Base-by-base conservation (phyloP, 1,140 invertebrate species). In the Teleopsis dalmanni region DNA sequence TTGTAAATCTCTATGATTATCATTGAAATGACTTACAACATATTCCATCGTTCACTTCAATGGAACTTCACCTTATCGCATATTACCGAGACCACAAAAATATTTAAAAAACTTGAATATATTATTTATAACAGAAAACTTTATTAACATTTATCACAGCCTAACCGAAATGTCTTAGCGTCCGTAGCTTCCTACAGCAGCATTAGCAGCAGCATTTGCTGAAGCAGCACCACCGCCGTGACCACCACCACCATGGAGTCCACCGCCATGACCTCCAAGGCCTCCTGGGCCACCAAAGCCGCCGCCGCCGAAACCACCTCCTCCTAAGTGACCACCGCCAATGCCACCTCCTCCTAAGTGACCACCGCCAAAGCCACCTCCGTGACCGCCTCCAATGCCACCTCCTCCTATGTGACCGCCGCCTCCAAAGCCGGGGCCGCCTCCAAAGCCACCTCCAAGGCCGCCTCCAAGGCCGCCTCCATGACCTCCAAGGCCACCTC, bases 301-400 rank as follows among this genome's bases (percentile, higher is more conserved):
- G 11, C 16, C 14, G 18, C 23, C n/a, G 4, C 34, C 22, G 5
- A 13, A 21, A 21, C 11, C 9, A 4, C 29, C 29, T 4, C 29
- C n/a, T 3, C 22, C 48, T 34, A 13, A 11, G 23, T 10, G n/a
- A n/a, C n/a, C 40, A 40, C 14, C 54, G 41, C 19, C 55, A 46
- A 14, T 16, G n/a, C n/a, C 21, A 4, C 41, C 48, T 7, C 7
- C 13, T 7, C 2, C 27, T 7, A 7, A 9, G 29, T 42, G 9
- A n/a, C 54, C 56, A 2, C 48, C 47, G 13, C 50, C 50, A 25
- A 51, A 41, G 13, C 31, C 51, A 26, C 44, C 47, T 14, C 50
- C 49, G 4, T 14, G 16, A 11, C 49, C 38, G 0, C 50, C 45
- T n/a, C 53, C 49, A 6, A 8, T 11, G 8, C 37, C 37, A 40